Evolutionary conservation across 2,113 vertebrate species (phyloP).

Genomic region (Nerophis ophidion): DNA sequence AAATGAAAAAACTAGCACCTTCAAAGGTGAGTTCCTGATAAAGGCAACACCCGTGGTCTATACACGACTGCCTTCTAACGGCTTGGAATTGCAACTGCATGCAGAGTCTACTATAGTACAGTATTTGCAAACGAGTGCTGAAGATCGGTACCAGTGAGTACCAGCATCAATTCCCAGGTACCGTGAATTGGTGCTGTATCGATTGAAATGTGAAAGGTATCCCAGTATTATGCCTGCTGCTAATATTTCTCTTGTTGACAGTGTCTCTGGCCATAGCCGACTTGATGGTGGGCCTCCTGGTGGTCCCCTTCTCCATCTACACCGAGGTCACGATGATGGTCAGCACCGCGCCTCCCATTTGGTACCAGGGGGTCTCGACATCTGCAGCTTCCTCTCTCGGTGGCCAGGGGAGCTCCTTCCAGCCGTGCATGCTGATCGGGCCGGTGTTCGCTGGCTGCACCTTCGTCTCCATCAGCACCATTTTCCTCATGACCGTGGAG

Average conservation of each 20-base stretch:
- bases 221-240: not conserved
- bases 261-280: constrained; percentile 78
- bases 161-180: too few species aligned
- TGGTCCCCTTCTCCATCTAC: constrained; percentile 79
- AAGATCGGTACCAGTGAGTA: too few species aligned
- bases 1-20: too few species aligned
- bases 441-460: constrained; percentile 79
- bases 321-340: constrained; percentile 74
- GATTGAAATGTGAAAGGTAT: too few species aligned
- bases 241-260: constrained; percentile 35
- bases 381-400: constrained; percentile 11
- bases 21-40: too few species aligned
- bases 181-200: too few species aligned
- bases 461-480: constrained; percentile 82
- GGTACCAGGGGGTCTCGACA: constrained; percentile 54
- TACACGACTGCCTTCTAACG: too few species aligned
- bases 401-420: constrained; percentile 41
- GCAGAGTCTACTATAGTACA: too few species aligned
- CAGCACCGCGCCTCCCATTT: constrained; percentile 52
- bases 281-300: constrained; percentile 74
- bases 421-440: constrained; percentile 77
- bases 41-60: too few species aligned
- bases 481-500: constrained; percentile 79
- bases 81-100: too few species aligned
- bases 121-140: too few species aligned